Evolutionary conservation across 2,797 vertebrate species (phyloP).

Genomic region (Myotis vivesi): DNA sequence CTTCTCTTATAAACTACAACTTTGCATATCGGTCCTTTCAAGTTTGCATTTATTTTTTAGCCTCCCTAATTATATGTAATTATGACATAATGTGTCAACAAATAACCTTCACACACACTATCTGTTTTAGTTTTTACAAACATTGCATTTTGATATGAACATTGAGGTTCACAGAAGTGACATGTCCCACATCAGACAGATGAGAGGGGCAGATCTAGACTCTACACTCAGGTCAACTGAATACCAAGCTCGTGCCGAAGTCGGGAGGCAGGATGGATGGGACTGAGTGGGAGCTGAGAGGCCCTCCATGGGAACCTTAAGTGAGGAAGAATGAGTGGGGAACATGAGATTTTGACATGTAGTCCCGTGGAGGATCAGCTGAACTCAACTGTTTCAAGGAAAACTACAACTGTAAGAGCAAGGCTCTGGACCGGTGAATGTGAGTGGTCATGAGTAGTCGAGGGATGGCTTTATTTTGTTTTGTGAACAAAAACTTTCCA

Average conservation of each 20-base stretch:
- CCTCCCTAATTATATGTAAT: not conserved
- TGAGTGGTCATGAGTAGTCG: not conserved
- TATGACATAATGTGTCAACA: not conserved
- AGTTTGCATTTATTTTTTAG: not conserved
- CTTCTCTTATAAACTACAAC: not conserved
- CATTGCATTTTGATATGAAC: not conserved
- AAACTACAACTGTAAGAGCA: not conserved
- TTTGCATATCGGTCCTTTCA: not conserved
- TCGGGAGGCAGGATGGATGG: no score
- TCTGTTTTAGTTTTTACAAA: not conserved
- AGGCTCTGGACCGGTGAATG: accelerated
- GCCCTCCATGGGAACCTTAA: not conserved
- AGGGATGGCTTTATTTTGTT: not conserved
- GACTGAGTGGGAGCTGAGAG: not conserved
- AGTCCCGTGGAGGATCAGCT: no score
- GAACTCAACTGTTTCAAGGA: not conserved
- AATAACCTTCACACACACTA: not conserved
- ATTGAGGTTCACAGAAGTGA: not conserved
- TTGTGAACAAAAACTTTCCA: not conserved
- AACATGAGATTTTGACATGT: not conserved
- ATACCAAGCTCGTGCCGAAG: not conserved
- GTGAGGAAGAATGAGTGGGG: not conserved
- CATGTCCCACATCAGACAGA: not conserved
- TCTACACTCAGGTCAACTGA: not conserved
- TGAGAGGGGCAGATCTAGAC: not conserved